Conservation (phyloP, 2,888 invertebrate genomes). For the Elysia crispata region DNA sequence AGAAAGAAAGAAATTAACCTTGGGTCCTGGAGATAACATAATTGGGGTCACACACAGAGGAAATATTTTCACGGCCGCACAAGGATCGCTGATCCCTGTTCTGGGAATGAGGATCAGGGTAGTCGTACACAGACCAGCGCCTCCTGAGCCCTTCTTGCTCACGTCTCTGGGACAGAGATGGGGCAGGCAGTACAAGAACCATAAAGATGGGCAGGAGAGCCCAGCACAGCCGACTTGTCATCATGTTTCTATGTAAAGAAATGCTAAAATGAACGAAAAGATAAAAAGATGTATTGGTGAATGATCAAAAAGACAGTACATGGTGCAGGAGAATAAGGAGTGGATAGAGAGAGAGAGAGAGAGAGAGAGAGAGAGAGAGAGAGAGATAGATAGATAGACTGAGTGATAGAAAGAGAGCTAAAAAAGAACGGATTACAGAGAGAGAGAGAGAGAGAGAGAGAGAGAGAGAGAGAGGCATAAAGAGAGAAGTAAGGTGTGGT, state of each 20-base stretch:
- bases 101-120: constrained; percentile 55
- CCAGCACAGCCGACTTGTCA: too few species aligned
- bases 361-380: constrained; percentile 26
- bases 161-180: not conserved
- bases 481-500: too few species aligned
- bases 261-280: not conserved
- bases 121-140: constrained; percentile 55
- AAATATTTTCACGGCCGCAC: constrained; percentile 52
- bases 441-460: constrained; percentile 12
- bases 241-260: not conserved
- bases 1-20: constrained; percentile 50
- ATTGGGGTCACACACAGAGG: constrained; percentile 62
- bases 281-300: not conserved
- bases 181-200: not conserved
- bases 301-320: too few species aligned
- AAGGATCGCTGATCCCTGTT: constrained; percentile 46
- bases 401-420: constrained; percentile 16
- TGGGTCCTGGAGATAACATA: constrained; percentile 51
- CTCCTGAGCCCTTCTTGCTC: constrained; percentile 29
- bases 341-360: not conserved
- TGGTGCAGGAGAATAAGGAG: too few species aligned
- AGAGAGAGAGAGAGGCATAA: too few species aligned
- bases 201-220: not conserved
- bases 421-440: too few species aligned
- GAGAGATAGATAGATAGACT: constrained; percentile 14